Base-by-base conservation (phyloP, 2,113 vertebrate species). In the Sphyrna mokarran region DNA sequence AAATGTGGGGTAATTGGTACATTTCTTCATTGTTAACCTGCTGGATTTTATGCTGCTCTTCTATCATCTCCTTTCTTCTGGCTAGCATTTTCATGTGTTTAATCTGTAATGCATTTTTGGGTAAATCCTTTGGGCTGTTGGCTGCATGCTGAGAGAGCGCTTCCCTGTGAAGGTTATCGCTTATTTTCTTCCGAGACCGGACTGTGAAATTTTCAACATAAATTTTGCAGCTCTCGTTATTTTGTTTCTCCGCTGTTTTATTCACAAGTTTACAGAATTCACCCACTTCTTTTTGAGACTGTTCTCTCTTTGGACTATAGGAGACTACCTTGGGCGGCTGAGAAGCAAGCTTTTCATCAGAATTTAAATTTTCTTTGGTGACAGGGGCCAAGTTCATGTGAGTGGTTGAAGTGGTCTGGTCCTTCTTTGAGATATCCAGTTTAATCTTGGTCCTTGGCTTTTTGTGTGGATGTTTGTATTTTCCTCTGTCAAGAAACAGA, bases 321-420 rank as follows among this genome's bases (percentile, higher is more conserved):
- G 97, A 96, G 94, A 97, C 96, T 10, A 97, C 96, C 97, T 97
- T 97, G 40, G 98, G 96, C 33, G 97, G 97, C 11, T 98, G 97
- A 37, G 98, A 96, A 16, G 97, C 97, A 0, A 97, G 96, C 95
- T 98, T 98, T 37, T 98, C 98, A 0, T 98, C 98, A 1, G 96
- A 96, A 22, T 97, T 98, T 95, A 98, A 76, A 33, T 96, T 98
- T 66, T 96, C 97, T 95, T 97, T 97, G 96, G 98, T 97, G 95
- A 96, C 96, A 48, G 20, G 96, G 14, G 97, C 97, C 61, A 97
- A 97, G 96, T 98, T 98, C 96, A 98, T 98, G 91, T 98, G 98
- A 96, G 98, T 98, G 95, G 98, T 99, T 96, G 99, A 99, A 0
- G 99, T 99, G 95, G 98, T 99, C 97, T 99, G 99, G 96, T 99